A percentile compares a stretch with the other conserved stretches of the same genome.
phyloP scores from a whole-genome alignment of 2,888 invertebrate genomes.

The Griposia aprilina region DNA sequence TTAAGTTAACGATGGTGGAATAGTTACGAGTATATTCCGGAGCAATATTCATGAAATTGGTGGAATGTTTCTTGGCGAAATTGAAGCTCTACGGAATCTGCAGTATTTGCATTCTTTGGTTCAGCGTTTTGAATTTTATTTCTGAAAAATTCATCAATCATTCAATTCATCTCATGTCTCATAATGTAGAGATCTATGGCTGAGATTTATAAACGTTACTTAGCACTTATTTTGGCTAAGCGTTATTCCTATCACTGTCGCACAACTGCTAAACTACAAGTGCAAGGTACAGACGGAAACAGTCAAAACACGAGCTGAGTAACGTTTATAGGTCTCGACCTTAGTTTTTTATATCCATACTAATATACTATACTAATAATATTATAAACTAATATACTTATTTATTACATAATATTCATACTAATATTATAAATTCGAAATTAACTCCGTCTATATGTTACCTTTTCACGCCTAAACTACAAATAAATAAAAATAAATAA shows the following conservation, averaged over 20 bases:
- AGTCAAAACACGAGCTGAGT: neutral
- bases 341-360: neutral
- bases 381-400: too few species aligned
- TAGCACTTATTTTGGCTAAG: neutral
- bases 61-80: neutral
- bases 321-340: neutral
- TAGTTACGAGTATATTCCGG: conserved; percentile 12
- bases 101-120: neutral
- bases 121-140: neutral
- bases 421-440: too few species aligned
- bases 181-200: neutral
- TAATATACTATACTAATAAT: too few species aligned
- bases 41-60: conserved; percentile 23
- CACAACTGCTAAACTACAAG: neutral
- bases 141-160: neutral
- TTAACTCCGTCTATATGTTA: too few species aligned
- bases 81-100: neutral
- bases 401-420: too few species aligned
- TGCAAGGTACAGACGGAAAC: neutral
- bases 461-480: too few species aligned
- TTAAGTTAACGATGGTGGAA: conserved; percentile 14
- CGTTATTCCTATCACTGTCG: neutral
- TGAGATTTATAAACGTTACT: neutral
- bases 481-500: neutral
- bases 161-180: neutral